A percentile compares a stretch with the other conserved stretches of the same genome.
Evolutionary conservation across 2,113 vertebrate species (phyloP).

Genomic region (Diphyllodes magnificus): DNA sequence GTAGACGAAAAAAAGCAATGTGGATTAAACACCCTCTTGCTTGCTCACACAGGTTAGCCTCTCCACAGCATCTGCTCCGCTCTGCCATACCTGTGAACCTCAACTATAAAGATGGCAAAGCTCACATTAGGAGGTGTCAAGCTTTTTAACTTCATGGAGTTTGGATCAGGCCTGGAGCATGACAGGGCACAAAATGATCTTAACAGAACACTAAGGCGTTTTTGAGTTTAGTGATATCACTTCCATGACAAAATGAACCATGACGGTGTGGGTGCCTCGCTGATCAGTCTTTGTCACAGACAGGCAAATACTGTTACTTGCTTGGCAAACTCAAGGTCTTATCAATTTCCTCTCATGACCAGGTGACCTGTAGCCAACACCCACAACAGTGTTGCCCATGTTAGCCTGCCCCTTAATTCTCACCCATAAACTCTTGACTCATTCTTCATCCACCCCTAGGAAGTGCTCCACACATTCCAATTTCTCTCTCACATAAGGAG

Average conservation of each 20-base stretch:
- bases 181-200: background rate
- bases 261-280: rapidly evolving
- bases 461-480: background rate
- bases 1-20: background rate
- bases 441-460: background rate
- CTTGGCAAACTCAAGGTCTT: background rate
- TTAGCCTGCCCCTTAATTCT: background rate
- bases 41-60: background rate
- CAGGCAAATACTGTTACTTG: background rate
- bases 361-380: background rate
- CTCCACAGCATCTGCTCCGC: background rate
- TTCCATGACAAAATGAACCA: background rate
- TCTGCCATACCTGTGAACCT: background rate
- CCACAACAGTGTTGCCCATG: background rate
- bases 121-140: background rate
- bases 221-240: background rate
- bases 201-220: background rate
- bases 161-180: background rate
- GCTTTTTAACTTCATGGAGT: background rate
- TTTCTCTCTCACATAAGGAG: background rate
- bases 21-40: background rate
- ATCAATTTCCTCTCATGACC: background rate
- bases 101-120: background rate
- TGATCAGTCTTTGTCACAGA: background rate
- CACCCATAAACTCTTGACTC: background rate